Evolutionary conservation across 2,113 vertebrate species (phyloP).

Genomic region (Willisornis vidua): DNA sequence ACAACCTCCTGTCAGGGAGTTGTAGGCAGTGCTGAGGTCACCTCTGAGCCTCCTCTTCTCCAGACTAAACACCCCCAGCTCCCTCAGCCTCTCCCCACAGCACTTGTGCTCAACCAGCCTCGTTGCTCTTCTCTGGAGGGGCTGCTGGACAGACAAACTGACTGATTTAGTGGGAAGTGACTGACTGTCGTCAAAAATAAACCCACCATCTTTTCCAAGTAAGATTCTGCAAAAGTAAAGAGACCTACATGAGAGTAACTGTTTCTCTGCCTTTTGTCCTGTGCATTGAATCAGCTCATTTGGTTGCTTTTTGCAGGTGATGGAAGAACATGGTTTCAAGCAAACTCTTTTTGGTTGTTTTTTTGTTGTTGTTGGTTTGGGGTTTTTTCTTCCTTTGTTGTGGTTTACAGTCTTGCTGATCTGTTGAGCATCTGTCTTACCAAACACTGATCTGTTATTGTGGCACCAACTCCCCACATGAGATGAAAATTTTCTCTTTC

Average conservation of each 20-base stretch:
- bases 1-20: no score
- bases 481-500: neutral
- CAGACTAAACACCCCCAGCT: no score
- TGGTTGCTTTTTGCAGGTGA: neutral
- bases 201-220: neutral
- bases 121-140: no score
- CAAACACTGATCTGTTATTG: neutral
- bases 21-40: no score
- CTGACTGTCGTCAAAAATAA: neutral
- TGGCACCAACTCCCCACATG: neutral
- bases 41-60: no score
- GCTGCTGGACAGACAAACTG: neutral
- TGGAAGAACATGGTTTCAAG: neutral
- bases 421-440: neutral
- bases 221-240: neutral
- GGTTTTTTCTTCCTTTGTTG: neutral
- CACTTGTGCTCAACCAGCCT: no score
- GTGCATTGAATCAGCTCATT: neutral
- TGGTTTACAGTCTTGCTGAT: neutral
- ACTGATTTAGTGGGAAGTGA: neutral
- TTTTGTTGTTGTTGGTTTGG: neutral
- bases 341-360: neutral
- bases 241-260: neutral
- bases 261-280: neutral
- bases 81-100: no score